Evolutionary conservation across 2,888 invertebrate genomes (phyloP).

Genomic region (Macroteleia sp.): DNA sequence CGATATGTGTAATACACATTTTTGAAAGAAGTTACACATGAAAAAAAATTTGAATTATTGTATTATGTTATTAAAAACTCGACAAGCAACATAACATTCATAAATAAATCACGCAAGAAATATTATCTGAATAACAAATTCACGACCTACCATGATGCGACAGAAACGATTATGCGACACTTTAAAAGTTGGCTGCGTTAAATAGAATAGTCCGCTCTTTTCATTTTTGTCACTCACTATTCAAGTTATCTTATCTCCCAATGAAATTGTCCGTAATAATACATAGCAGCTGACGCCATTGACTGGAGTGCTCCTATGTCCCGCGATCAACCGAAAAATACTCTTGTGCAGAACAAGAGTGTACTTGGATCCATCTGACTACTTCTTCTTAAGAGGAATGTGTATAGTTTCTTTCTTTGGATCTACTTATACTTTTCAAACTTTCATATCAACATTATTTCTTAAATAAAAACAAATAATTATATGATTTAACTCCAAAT

Average conservation of each 20-base stretch:
- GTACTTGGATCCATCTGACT: slow-evolving; percentile 82
- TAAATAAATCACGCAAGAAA: too few species aligned
- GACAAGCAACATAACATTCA: too few species aligned
- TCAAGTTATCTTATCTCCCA: slow-evolving; percentile 40
- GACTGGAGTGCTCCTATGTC: slow-evolving; percentile 72
- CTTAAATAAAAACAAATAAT: too few species aligned
- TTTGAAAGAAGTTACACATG: neutral
- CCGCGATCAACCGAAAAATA: slow-evolving; percentile 69
- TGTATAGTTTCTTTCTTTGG: too few species aligned
- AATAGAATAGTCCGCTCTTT: slow-evolving; percentile 5
- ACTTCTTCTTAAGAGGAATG: slow-evolving; percentile 77
- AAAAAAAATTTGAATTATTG: too few species aligned
- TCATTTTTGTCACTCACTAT: slow-evolving; percentile 31
- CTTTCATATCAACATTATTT: too few species aligned
- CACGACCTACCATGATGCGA: neutral
- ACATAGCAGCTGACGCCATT: slow-evolving; percentile 83
- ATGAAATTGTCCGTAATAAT: slow-evolving; percentile 75
- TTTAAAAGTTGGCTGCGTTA: slow-evolving; percentile 10
- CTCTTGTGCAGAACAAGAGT: slow-evolving; percentile 76
- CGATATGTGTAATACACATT: slow-evolving; percentile 1
- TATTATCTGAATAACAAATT: too few species aligned
- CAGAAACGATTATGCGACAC: slow-evolving; percentile 22
- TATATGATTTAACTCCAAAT: too few species aligned
- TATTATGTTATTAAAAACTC: too few species aligned
- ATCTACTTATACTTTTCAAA: too few species aligned